Base-by-base conservation (phyloP, 2,113 vertebrate species). In the Turdus rufiventris region DNA sequence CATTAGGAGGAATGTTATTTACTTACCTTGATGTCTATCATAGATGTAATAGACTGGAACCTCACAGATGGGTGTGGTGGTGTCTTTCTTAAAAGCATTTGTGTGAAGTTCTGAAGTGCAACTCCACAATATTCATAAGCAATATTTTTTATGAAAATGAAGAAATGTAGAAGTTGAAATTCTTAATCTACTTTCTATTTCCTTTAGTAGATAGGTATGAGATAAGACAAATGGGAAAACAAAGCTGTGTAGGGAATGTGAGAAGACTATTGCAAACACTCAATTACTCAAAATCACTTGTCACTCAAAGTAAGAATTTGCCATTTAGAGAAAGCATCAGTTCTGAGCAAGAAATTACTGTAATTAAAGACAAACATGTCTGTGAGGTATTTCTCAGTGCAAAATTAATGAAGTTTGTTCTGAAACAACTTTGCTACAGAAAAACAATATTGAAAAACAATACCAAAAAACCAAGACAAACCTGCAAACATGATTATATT, bases 261-360 rank as follows among this genome's bases (percentile, higher is more conserved):
- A 88, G 78, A 63, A 80, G 16, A 77, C 33, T 90, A 20, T 72
- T 76, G 42, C 3, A 2, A 76, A 53, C 50, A 28, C 7, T 89
- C n/a, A 68, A 60, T 87, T 70, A 45, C 19, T 53, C 40, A 73
- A 26, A 91, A 72, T 68, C 45, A 45, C 40, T 88, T 9, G 2
- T 91, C 73, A 47, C 45, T 84, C 60, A 75, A 65, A 92, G 66
- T 60, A 88, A 72, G 50, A 82, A 85, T 89, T 85, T 95, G 28
- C 28, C n/a, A 53, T 87, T 88, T 93, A 95, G 48, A 50, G 61
- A 57, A 79, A 63, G 5, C 38, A 76, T 79, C 50, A 84, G 23
- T 76, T 76, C 74, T 73, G 54, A 94, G 40, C 57, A 86, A 89
- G 85, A 92, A 95, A 92, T 89, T 77, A 61, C 74, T 61, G 48